Base-by-base conservation (phyloP, 2,113 vertebrate species). In the Acrocephalus kingi region DNA sequence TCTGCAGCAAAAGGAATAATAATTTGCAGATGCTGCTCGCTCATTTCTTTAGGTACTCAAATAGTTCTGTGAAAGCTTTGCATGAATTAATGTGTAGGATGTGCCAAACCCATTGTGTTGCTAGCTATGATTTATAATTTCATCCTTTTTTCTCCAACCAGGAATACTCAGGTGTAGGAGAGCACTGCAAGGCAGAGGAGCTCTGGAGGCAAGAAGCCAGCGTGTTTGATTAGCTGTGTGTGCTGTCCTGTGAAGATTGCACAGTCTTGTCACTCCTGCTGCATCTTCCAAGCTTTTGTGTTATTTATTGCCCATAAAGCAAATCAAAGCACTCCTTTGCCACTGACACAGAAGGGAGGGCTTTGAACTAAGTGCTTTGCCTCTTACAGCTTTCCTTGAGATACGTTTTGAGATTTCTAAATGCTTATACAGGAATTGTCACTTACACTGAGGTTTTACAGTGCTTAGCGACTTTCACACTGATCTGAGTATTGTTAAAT, bases 221-320 rank as follows among this genome's bases (percentile, higher is more conserved):
- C 3, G 28, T 59, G 61, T 89, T 92, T 93, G 77, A 76, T 87
- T 72, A 94, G 82, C 88, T 78, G 17, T 35, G 45, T 49, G 68
- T 49, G 49, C 66, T 93, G 58, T 28, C 73, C 13, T 4, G 52
- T 43, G 93, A 78, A 73, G 61, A 79, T 2, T 87, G 73, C 86
- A 51, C 6, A 56, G 24, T 25, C 77, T 22, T 75, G 43, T 73
- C 90, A 84, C 37, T 54, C 62, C 54, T 49, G 9, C 69, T 67
- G 72, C 46, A 46, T 71, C n/a, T 90, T 49, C 68, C 35, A 87
- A 41, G 15, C 2, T 37, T 33, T 73, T 58, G 49, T 82, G 86
- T 87, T 90, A 84, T 93, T 96, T 96, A 75, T 87, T 93, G 90
- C 46, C 74, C 75, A 66, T 87, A 94, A 94, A 94, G 78, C 33